Conservation (phyloP, 2,888 invertebrate genomes). For the Onchidella celtica region DNA sequence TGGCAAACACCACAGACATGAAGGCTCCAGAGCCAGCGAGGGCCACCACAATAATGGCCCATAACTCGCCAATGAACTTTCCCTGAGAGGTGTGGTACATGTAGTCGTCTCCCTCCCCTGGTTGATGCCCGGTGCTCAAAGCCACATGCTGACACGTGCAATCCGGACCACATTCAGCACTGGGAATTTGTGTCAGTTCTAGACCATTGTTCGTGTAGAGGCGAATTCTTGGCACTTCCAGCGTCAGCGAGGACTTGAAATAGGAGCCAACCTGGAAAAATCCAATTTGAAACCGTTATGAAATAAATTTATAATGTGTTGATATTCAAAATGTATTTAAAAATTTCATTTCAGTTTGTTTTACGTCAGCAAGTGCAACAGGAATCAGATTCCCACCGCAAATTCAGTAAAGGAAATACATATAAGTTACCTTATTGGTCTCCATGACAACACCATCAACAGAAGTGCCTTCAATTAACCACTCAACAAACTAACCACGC, state of each 20-base stretch:
- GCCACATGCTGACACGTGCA: conserved; percentile 61
- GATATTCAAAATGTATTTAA: too few species aligned
- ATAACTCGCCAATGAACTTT: conserved; percentile 82
- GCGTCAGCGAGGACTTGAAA: not conserved
- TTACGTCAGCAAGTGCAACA: too few species aligned
- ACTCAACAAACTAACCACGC: too few species aligned
- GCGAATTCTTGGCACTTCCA: conserved; percentile 41
- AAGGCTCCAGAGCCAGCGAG: conserved; percentile 91
- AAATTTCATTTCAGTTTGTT: too few species aligned
- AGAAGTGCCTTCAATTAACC: too few species aligned
- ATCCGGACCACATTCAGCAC: conserved; percentile 48
- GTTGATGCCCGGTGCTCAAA: conserved; percentile 23
- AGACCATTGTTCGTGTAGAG: conserved; percentile 48
- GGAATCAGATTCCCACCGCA: too few species aligned
- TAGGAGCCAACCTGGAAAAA: conserved; percentile 47
- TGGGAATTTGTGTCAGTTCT: conserved; percentile 31
- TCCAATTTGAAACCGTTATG: too few species aligned
- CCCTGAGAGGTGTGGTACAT: conserved; percentile 58
- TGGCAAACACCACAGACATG: conserved; percentile 90
- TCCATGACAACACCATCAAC: too few species aligned
- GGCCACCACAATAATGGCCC: conserved; percentile 93
- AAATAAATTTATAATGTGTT: too few species aligned
- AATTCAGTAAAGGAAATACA: too few species aligned
- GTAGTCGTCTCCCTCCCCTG: conserved; percentile 13
- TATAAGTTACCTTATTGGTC: too few species aligned